A percentile compares a stretch with the other conserved stretches of the same genome.
Conservation (phyloP, 2,797 vertebrate genomes). For the Danio tinwini region DNA sequence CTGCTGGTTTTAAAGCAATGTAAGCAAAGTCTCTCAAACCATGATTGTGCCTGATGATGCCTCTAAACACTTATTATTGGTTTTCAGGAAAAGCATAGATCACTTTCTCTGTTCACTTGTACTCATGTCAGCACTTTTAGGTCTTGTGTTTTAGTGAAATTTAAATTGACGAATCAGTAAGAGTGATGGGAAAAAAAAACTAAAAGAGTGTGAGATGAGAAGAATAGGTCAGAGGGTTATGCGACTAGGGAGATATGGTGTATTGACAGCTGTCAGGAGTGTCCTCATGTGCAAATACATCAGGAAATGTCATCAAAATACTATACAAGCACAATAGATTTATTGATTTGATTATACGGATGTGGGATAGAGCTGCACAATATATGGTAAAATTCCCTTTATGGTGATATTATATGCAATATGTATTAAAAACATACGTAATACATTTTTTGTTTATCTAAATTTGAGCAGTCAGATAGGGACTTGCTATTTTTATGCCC, state of each 20-base stretch:
- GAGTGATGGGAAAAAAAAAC: conserved; percentile 9
- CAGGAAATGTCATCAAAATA: not conserved
- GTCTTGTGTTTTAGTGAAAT: no score
- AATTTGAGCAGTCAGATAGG: no score
- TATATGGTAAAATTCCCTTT: no score
- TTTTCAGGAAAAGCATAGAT: not conserved
- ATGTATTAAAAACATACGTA: no score
- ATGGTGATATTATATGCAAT: no score
- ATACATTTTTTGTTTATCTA: no score
- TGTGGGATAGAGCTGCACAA: not conserved
- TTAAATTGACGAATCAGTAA: not conserved
- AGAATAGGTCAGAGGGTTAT: not conserved
- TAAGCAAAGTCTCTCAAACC: conserved; percentile 13
- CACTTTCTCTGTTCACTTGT: not conserved
- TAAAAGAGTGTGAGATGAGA: not conserved
- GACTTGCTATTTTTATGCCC: no score
- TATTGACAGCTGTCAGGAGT: conserved; percentile 19
- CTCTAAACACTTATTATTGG: not conserved
- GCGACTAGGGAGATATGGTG: conserved; percentile 18
- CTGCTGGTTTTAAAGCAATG: not conserved
- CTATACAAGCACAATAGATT: conserved; percentile 8
- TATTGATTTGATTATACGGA: not conserved
- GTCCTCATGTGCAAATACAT: conserved; percentile 1
- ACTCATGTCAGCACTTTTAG: not conserved
- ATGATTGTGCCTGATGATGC: conserved; percentile 7